Conservation (phyloP, 2,113 vertebrate species). For the Otis tarda region DNA sequence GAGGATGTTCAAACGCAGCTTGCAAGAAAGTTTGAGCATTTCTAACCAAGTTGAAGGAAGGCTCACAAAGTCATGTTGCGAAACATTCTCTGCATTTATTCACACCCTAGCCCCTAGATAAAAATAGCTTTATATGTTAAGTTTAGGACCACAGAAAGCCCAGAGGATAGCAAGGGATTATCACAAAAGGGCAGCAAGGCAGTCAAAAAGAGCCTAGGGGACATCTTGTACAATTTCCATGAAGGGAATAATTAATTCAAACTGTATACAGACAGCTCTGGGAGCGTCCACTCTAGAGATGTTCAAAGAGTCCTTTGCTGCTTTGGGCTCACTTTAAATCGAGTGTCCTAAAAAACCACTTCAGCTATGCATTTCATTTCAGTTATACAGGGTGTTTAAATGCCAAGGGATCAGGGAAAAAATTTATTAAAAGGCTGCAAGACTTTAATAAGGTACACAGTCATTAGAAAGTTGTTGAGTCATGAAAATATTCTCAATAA, state of each 20-base stretch:
- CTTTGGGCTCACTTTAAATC: slow-evolving; percentile 46
- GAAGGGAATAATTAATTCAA: slow-evolving; percentile 51
- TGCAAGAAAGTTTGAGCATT: neutral
- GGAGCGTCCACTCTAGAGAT: slow-evolving; percentile 43
- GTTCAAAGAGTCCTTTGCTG: slow-evolving; percentile 58
- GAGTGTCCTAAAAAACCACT: slow-evolving; percentile 38
- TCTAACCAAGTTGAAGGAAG: slow-evolving; percentile 9
- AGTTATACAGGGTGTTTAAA: slow-evolving; percentile 21
- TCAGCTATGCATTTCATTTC: slow-evolving; percentile 36
- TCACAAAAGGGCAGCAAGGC: slow-evolving; percentile 60
- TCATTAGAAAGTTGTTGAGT: slow-evolving; percentile 62
- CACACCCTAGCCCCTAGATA: slow-evolving; percentile 61
- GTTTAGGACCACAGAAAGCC: slow-evolving; percentile 56
- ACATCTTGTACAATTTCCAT: slow-evolving; percentile 49
- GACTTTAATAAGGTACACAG: slow-evolving; percentile 43
- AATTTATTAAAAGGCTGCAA: slow-evolving; percentile 53
- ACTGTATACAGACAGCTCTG: slow-evolving; percentile 37
- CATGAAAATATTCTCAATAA: slow-evolving; percentile 62
- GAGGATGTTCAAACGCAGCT: slow-evolving; percentile 18
- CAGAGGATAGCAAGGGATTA: slow-evolving; percentile 65
- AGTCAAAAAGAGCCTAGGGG: slow-evolving; percentile 40
- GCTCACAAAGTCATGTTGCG: slow-evolving; percentile 42
- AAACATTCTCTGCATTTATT: slow-evolving; percentile 58
- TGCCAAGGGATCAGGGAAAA: slow-evolving; percentile 41
- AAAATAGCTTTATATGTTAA: slow-evolving; percentile 67